A percentile compares a stretch with the other conserved stretches of the same genome.
phyloP scores from a whole-genome alignment of 1,140 invertebrate species.

The Radopholus similis region DNA sequence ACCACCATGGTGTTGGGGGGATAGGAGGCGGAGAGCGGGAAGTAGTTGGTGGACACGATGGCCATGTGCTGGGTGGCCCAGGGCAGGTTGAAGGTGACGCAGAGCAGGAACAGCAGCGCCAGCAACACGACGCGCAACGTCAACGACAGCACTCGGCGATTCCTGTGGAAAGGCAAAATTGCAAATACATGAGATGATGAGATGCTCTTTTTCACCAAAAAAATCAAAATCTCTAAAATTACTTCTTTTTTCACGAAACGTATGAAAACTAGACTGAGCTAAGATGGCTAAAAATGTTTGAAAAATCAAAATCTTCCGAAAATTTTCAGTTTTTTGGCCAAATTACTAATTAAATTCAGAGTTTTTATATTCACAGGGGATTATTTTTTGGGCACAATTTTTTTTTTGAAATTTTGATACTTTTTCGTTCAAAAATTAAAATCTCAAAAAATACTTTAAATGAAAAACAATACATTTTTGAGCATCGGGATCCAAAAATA shows the following conservation, averaged over 20 bases:
- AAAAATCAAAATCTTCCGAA: not conserved
- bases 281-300: not conserved
- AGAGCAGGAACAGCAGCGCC: conserved; percentile 21
- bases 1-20: conserved; percentile 49
- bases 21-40: conserved; percentile 34
- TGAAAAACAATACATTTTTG: no score
- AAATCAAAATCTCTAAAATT: no score
- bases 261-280: no score
- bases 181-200: not conserved
- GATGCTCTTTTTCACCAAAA: not conserved
- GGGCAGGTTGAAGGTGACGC: conserved; percentile 23
- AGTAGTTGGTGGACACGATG: conserved; percentile 41
- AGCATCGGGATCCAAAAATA: no score
- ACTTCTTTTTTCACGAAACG: no score
- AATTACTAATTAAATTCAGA: not conserved
- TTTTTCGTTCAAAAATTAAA: not conserved
- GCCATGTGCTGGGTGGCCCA: conserved; percentile 36
- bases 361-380: no score
- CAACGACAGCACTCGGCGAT: not conserved
- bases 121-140: not conserved
- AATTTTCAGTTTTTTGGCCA: not conserved
- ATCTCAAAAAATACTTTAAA: not conserved
- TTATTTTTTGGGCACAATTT: no score
- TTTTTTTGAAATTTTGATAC: not conserved
- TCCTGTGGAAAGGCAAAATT: not conserved